Conservation (phyloP, 2,113 vertebrate species). For the Saguinus midas region DNA sequence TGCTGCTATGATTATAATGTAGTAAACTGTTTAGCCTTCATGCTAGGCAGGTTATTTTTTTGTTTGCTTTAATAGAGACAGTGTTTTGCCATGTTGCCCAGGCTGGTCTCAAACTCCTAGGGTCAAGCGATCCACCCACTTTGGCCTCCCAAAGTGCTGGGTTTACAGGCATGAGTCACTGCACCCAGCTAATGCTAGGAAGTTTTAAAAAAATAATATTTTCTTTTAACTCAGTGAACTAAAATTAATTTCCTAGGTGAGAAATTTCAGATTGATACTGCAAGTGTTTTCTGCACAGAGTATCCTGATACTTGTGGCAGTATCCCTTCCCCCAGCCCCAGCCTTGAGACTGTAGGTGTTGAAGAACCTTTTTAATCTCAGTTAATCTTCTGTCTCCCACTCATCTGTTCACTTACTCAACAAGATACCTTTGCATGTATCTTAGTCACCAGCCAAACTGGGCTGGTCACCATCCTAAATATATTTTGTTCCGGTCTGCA, state of each 20-base stretch:
- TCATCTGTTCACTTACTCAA: not conserved
- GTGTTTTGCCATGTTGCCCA: too few relatives aligned
- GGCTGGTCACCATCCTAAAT: not conserved
- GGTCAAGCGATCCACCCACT: too few relatives aligned
- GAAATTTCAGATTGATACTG: not conserved
- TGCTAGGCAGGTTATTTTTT: not conserved
- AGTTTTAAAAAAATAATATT: not conserved
- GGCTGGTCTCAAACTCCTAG: too few relatives aligned
- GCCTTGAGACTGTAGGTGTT: not conserved
- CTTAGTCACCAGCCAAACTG: slow-evolving; percentile 3
- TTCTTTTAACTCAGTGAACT: not conserved
- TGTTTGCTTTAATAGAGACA: not conserved
- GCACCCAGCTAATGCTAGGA: too few relatives aligned
- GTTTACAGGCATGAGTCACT: too few relatives aligned
- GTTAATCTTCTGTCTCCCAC: not conserved
- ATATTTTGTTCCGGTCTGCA: not conserved
- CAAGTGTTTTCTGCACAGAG: not conserved
- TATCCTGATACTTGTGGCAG: not conserved
- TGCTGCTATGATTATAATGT: not conserved
- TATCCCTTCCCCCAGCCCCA: not conserved
- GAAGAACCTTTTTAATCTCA: not conserved
- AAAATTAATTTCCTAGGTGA: not conserved
- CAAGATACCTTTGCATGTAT: not conserved
- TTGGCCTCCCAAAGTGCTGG: too few relatives aligned
- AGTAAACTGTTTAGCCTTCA: not conserved